Evolutionary conservation across 37 sponge, comb jelly and placozoan genomes (phyloP), one percentile per base, ranked within the genome.

Genomic region (Hexactinellida sp.): DNA sequence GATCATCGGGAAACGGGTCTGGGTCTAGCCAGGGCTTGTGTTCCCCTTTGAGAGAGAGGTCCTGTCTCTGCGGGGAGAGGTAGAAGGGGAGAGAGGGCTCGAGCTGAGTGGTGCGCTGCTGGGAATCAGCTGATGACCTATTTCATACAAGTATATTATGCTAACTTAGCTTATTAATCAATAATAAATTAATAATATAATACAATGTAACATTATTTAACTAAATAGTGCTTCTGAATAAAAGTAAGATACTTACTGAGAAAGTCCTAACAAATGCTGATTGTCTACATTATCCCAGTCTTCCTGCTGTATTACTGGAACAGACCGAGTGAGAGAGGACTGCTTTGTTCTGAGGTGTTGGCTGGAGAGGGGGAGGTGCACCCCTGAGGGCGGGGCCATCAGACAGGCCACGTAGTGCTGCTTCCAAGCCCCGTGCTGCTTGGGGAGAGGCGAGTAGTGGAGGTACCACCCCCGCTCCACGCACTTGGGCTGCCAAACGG

Each of bases 351-450:
- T 63, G 34, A 63, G 25, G 76, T 63, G 76, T 28, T 63, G 76
- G 76, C 76, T 63, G 3, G 76, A 32, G 76, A n/a, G 25, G 5
- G 76, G 76, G 76, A 63, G 76, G 13, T 63, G 76, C 76, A 63
- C 76, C 25, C 76, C 76, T 25, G 76, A 63, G 5, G 76, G 76
- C 13, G 76, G 76, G 34, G 76, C 76, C 3, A 28, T 10, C 28
- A 63, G 38, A 63, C 88, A 87, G 37, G 55, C 76, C 7, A 87
- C 38, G 51, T 87, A 87, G 36, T 87, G 88, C 85, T 36, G 41
- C 32, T 87, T 87, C 88, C 88, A 87, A 36, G 88, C 88, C 13
- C 88, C 88, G 36, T 87, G 87, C 41, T 87, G 85, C 16, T 39
- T 85, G 39, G 39, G 54, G 38, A 86, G 37, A 36, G 88, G 88